Evolutionary conservation across 1,140 invertebrate genomes (phyloP).

Genomic region (Frieseomelitta varia): DNA sequence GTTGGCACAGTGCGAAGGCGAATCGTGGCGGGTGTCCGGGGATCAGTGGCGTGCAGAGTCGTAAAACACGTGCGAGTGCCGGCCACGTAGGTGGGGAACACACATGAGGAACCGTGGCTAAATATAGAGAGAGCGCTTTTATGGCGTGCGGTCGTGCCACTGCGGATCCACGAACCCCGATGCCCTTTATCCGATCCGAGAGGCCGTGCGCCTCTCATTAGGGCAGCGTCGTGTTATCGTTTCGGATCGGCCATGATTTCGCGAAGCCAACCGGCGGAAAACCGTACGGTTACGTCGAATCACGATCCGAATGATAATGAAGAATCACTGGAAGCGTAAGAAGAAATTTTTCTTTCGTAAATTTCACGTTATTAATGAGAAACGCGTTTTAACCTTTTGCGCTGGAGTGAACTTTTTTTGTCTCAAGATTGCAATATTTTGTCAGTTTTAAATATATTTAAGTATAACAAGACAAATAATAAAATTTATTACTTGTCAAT

Average conservation of each 20-base stretch:
- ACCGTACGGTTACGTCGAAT: neutral
- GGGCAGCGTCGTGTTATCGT: slow-evolving; percentile 45
- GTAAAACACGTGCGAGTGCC: slow-evolving; percentile 51
- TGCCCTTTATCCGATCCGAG: slow-evolving; percentile 58
- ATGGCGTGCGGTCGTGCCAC: slow-evolving; percentile 63
- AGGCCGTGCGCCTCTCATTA: slow-evolving; percentile 55
- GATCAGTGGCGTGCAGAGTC: slow-evolving; percentile 15
- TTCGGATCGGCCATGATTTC: slow-evolving; percentile 49
- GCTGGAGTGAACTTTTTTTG: no score
- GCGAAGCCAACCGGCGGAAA: slow-evolving; percentile 8
- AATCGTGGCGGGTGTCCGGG: neutral
- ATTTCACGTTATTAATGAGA: no score
- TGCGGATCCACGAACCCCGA: slow-evolving; percentile 57
- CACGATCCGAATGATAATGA: no score
- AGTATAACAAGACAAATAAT: no score
- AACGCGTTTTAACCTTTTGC: no score
- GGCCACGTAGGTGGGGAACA: slow-evolving; percentile 51
- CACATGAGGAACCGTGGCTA: slow-evolving; percentile 49
- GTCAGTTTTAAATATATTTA: no score
- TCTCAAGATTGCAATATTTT: no score
- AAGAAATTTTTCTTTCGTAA: no score
- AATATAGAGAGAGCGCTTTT: slow-evolving; percentile 70
- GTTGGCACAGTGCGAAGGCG: slow-evolving; percentile 18
- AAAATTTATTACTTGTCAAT: no score
- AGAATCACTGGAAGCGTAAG: no score